Conservation (phyloP, 2,888 invertebrate genomes). For the Oscheius myriophilus region DNA sequence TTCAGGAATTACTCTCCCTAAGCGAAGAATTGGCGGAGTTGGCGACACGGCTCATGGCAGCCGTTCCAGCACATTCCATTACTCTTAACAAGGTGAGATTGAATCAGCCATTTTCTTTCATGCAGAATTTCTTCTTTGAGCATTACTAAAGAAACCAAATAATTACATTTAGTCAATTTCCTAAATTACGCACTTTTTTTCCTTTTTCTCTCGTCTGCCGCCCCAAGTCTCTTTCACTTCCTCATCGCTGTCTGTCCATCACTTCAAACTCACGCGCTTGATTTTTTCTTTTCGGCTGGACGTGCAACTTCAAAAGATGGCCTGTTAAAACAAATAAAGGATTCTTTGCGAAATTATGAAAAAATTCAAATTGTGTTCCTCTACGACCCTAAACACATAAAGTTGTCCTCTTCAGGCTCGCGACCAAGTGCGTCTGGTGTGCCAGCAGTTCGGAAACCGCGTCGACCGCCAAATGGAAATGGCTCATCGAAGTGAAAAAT, state of each 20-base stretch:
- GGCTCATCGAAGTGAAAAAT: constrained; percentile 81
- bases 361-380: too few species aligned
- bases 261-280: too few species aligned
- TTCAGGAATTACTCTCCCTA: constrained; percentile 81
- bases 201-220: background rate
- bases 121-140: too few species aligned
- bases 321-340: too few species aligned
- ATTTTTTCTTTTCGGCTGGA: too few species aligned
- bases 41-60: constrained; percentile 76
- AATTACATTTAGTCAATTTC: too few species aligned
- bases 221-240: too few species aligned
- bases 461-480: constrained; percentile 81
- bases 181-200: constrained; percentile 6
- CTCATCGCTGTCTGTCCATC: too few species aligned
- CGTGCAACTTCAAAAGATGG: too few species aligned
- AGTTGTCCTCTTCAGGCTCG: constrained; percentile 33
- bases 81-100: constrained; percentile 76
- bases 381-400: background rate
- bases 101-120: background rate
- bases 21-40: constrained; percentile 83
- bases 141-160: too few species aligned
- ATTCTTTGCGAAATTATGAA: too few species aligned
- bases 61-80: constrained; percentile 74
- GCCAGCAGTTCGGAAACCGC: constrained; percentile 79
- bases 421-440: constrained; percentile 25